A percentile compares a stretch with the other conserved stretches of the same genome.
Evolutionary conservation across 2,113 vertebrate species (phyloP).

Genomic region (Cnemophilus loriae): DNA sequence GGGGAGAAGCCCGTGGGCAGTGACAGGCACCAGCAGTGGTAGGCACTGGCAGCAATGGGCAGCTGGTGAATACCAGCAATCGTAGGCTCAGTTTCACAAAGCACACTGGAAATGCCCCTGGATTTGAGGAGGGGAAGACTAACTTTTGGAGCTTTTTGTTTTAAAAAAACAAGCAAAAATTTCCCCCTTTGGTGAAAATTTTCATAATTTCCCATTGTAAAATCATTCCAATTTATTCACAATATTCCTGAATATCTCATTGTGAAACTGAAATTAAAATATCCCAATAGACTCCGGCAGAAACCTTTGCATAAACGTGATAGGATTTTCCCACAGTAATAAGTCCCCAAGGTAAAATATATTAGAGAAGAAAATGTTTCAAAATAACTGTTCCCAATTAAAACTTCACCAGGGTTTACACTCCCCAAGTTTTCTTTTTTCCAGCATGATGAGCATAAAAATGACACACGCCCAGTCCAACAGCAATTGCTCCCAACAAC

Average conservation of each 20-base stretch:
- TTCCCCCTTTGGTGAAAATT: background rate
- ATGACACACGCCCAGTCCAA: background rate
- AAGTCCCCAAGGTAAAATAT: constrained; percentile 28
- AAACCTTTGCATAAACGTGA: constrained; percentile 12
- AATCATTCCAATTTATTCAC: background rate
- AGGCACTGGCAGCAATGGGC: background rate
- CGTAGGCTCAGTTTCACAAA: accelerated
- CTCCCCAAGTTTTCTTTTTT: background rate
- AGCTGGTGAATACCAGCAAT: background rate
- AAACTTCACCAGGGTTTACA: constrained; percentile 23
- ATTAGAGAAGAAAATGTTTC: background rate
- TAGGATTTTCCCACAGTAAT: constrained; percentile 1
- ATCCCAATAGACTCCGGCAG: background rate
- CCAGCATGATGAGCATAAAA: background rate
- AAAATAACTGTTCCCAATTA: constrained; percentile 27
- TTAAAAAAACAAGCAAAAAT: background rate
- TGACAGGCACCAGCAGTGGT: background rate
- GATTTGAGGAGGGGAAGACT: background rate
- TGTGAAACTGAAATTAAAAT: constrained; percentile 17
- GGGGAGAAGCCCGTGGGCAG: background rate
- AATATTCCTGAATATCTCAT: background rate
- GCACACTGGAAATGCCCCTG: background rate
- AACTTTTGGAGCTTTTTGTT: background rate
- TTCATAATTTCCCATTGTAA: background rate
- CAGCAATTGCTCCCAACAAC: accelerated